Evolutionary conservation across 1,140 invertebrate genomes (phyloP).

Genomic region (Acromyrmex charruanus): DNA sequence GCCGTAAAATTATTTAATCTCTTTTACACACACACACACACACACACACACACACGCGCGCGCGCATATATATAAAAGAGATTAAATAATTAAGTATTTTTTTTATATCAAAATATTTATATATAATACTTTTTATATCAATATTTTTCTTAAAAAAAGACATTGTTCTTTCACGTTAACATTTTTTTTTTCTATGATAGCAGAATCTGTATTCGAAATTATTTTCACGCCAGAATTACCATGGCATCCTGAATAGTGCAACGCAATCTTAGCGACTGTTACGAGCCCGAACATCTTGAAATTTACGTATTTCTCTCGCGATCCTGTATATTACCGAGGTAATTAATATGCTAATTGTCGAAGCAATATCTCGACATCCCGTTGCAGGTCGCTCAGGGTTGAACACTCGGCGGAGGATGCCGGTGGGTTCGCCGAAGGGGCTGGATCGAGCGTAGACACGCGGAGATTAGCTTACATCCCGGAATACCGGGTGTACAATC

Average conservation of each 20-base stretch:
- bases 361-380: slow-evolving; percentile 33
- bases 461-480: slow-evolving; percentile 84
- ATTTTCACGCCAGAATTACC: neutral
- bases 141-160: neutral
- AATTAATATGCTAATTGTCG: slow-evolving; percentile 30
- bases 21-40: too few species aligned
- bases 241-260: neutral
- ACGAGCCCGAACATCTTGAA: neutral
- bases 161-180: neutral
- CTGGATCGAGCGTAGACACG: slow-evolving; percentile 65
- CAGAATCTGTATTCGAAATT: neutral
- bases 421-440: slow-evolving; percentile 69
- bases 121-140: too few species aligned
- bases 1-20: too few species aligned
- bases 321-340: neutral
- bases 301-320: neutral
- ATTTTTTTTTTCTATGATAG: neutral
- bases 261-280: neutral
- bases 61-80: too few species aligned
- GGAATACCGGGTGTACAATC: slow-evolving; percentile 91
- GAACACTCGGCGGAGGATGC: slow-evolving; percentile 76
- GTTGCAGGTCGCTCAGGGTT: slow-evolving; percentile 74
- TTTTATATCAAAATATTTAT: too few species aligned
- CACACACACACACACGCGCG: too few species aligned
- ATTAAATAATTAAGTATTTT: too few species aligned